Base-by-base conservation (phyloP, 2,113 vertebrate species). In the Cyprinodon tularosa region DNA sequence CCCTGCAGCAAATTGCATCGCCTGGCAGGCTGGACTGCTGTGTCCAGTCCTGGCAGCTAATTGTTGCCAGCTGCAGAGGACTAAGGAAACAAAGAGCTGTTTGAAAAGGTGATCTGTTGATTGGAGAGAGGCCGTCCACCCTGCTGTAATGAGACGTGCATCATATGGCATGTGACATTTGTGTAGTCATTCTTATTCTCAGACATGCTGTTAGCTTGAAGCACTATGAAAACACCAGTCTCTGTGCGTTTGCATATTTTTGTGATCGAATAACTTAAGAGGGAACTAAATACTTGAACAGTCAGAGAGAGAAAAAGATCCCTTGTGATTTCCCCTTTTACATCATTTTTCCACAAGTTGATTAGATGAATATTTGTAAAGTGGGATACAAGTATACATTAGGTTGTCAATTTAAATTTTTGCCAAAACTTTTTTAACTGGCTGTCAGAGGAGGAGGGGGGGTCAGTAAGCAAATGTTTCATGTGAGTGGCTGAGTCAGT, bases 61-160 rank as follows among this genome's bases (percentile, higher is more conserved):
- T 94, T 93, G 90, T 84, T 92, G 79, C 91, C 93, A 95, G 93
- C 93, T 95, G 94, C 88, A 39, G 42, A 8, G 64, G 62, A 81
- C 78, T 84, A 57, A 36, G 75, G 76, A 84, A 93, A 94, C 93
- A 95, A 94, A 94, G 89, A 76, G 83, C 89, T 82, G 83, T 86
- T 94, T 94, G 92, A 94, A 93, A 94, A 94, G 87, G 86, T 92
- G 92, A 93, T 92, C 86, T 88, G 90, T 91, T 92, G 88, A 92
- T 91, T 90, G 88, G 88, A 84, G 89, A 85, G 87, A 81, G 88
- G 72, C 79, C 85, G 84, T 83, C 90, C 87, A 76, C 73, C 80
- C 90, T 85, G 74, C 82, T 89, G 91, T 91, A 91, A 90, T 85
- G 86, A 88, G 92, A 92, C 77, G 86, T 88, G 91, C 90, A 89